Conservation (phyloP, 1,140 invertebrate species). For the Anastrepha ludens region DNA sequence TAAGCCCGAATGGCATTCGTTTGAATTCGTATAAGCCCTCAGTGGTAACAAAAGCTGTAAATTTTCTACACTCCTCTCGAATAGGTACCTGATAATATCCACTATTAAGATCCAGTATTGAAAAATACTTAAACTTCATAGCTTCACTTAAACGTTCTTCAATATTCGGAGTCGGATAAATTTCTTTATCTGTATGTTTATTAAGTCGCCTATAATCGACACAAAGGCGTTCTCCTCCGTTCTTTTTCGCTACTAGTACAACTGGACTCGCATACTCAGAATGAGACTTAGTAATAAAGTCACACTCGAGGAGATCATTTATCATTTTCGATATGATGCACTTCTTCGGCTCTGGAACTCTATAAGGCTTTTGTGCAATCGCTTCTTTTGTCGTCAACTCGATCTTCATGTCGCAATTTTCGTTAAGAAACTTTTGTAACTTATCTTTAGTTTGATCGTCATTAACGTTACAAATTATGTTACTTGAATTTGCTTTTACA, state of each 20-base stretch:
- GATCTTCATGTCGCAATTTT: constrained; percentile 30
- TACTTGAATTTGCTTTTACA: neutral
- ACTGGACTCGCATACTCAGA: neutral
- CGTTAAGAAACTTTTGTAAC: neutral
- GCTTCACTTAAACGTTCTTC: too few species aligned
- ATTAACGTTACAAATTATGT: neutral
- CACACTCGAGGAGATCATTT: too few species aligned
- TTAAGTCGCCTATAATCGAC: too few species aligned
- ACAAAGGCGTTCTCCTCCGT: too few species aligned
- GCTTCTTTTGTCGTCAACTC: neutral
- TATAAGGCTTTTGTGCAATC: constrained; percentile 43
- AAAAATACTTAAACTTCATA: too few species aligned
- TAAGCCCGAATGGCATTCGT: constrained; percentile 71
- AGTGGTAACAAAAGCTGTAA: constrained; percentile 41
- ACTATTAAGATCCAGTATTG: too few species aligned
- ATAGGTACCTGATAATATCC: too few species aligned
- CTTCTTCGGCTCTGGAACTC: constrained; percentile 54
- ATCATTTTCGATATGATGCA: neutral
- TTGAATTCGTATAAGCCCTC: constrained; percentile 75
- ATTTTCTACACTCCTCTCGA: too few species aligned
- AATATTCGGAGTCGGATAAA: too few species aligned
- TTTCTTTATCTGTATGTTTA: too few species aligned
- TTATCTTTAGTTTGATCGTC: neutral
- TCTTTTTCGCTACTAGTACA: neutral
- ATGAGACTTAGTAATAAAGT: too few species aligned